These are phyloP conservation scores for Champsocephalus esox DNA, from an alignment of 2,797 vertebrate species.

Conservation along the genomic window DNA sequence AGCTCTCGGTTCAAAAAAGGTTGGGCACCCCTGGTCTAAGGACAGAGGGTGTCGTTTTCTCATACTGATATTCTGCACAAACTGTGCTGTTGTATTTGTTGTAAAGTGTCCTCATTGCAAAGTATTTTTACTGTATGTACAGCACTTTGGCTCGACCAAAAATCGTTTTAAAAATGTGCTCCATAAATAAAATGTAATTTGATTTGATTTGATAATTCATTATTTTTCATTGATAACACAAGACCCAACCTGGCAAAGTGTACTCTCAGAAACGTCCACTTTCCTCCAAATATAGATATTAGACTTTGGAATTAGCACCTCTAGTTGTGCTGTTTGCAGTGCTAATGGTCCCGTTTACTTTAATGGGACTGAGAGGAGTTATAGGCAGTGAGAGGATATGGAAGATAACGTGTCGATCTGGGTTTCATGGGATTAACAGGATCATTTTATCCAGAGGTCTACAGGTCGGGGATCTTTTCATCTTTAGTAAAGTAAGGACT, in stretches of 20 bases:
- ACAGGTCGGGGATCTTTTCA: constrained; percentile 68
- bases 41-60: too few relatives aligned
- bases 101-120: too few relatives aligned
- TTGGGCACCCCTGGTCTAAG: too few relatives aligned
- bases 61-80: too few relatives aligned
- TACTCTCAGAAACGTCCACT: neutral
- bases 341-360: constrained; percentile 31
- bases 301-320: constrained; percentile 15
- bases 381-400: neutral
- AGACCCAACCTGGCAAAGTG: constrained; percentile 9
- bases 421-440: constrained; percentile 53
- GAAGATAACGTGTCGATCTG: constrained; percentile 30
- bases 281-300: constrained; percentile 13
- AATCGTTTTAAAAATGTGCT: too few relatives aligned
- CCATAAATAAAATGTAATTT: too few relatives aligned
- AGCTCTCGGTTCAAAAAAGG: too few relatives aligned
- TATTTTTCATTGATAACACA: constrained; percentile 8
- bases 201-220: neutral
- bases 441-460: constrained; percentile 58
- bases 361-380: constrained; percentile 35
- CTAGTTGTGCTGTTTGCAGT: neutral
- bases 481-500: constrained; percentile 55
- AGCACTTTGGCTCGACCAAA: too few relatives aligned
- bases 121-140: too few relatives aligned
- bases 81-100: too few relatives aligned